Conservation (phyloP, 2,888 invertebrate species). For the Pilophorus perplexus region DNA sequence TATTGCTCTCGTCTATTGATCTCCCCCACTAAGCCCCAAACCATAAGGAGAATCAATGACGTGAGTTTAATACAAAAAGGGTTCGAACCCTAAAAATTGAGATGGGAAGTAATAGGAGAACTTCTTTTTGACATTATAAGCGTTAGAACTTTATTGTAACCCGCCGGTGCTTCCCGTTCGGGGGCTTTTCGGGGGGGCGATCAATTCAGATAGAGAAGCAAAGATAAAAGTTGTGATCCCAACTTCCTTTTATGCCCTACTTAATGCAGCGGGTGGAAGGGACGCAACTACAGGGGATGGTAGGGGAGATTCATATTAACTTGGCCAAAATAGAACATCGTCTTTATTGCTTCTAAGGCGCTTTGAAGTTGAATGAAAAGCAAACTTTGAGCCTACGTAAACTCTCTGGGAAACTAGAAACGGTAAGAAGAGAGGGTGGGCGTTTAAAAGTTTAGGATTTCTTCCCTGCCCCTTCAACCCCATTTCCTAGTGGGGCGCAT, state of each 20-base stretch:
- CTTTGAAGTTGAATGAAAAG: slow-evolving; percentile 38
- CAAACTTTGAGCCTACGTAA: slow-evolving; percentile 26
- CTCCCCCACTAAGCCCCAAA: too few relatives aligned
- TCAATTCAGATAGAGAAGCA: not conserved
- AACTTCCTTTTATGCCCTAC: not conserved
- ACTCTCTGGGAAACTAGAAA: not conserved
- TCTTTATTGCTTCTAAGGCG: slow-evolving; percentile 31
- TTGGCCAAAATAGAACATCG: slow-evolving; percentile 36
- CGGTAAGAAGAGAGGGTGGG: not conserved
- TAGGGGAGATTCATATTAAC: slow-evolving; percentile 26
- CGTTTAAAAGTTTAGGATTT: slow-evolving; percentile 1
- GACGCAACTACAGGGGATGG: not conserved
- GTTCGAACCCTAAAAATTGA: slow-evolving; percentile 3
- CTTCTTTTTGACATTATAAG: slow-evolving; percentile 8
- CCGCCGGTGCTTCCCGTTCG: not conserved
- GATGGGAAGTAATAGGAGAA: not conserved
- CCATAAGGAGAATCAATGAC: not conserved
- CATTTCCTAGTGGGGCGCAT: not conserved
- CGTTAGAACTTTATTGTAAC: slow-evolving; percentile 10
- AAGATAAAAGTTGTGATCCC: slow-evolving; percentile 13
- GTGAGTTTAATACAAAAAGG: not conserved
- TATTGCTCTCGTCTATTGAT: too few relatives aligned
- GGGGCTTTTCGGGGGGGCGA: not conserved
- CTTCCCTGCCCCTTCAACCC: too few relatives aligned
- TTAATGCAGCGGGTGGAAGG: not conserved